These are phyloP conservation scores for Drosophila yooni DNA, from an alignment of 2,888 invertebrate species.

Conservation along the genomic window DNA sequence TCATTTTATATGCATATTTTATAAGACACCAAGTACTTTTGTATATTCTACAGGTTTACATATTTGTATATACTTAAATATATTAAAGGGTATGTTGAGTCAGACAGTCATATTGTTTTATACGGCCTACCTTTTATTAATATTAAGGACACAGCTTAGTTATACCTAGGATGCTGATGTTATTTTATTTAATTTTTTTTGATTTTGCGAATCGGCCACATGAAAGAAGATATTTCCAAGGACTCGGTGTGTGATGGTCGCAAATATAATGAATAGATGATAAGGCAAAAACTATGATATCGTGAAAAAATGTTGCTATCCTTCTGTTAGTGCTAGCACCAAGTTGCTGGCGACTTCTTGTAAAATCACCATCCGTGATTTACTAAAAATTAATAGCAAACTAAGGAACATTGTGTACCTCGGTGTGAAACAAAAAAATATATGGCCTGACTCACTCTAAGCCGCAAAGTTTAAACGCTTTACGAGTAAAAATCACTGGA, in stretches of 20 bases:
- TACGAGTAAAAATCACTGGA: constrained; percentile 39
- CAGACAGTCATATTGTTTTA: constrained; percentile 17
- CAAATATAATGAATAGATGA: neutral
- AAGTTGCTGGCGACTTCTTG: neutral
- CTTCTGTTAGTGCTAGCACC: constrained; percentile 1
- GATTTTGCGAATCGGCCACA: neutral
- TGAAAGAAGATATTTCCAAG: neutral
- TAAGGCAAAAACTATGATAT: neutral
- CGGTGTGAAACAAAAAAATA: constrained; percentile 21
- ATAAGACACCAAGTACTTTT: constrained; percentile 75
- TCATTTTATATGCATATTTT: constrained; percentile 62
- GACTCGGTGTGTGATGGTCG: neutral
- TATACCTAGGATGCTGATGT: neutral
- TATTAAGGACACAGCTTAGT: constrained; percentile 5
- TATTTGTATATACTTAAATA: constrained; percentile 52
- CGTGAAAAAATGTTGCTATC: neutral
- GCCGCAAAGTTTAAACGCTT: constrained; percentile 30
- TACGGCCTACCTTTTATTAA: neutral
- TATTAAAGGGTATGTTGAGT: constrained; percentile 57
- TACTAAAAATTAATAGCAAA: constrained; percentile 39
- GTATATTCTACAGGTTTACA: constrained; percentile 68
- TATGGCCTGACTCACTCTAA: constrained; percentile 37
- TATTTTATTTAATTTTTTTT: neutral
- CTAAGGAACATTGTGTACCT: constrained; percentile 65
- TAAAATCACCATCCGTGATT: constrained; percentile 12